Conservation (phyloP, 2,888 invertebrate species). For the Nebria salina region DNA sequence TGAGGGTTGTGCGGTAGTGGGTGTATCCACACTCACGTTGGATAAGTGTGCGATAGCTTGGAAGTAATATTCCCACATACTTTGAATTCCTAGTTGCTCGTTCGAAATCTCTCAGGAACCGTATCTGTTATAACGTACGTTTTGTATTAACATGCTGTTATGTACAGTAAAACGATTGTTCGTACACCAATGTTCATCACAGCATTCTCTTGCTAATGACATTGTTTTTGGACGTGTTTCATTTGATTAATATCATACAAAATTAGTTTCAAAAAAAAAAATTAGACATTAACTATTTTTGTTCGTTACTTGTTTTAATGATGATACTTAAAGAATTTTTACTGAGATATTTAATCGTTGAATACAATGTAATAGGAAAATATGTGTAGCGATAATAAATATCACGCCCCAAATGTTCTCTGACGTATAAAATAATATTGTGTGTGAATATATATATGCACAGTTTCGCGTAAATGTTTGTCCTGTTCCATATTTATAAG, state of each 20-base stretch:
- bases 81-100: constrained; percentile 16
- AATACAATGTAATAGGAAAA: not conserved
- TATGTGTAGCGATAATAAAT: not conserved
- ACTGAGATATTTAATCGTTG: too few relatives aligned
- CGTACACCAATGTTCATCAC: not conserved
- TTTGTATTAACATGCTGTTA: not conserved
- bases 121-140: not conserved
- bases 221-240: not conserved
- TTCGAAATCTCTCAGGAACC: constrained; percentile 2
- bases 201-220: not conserved
- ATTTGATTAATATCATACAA: not conserved
- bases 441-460: not conserved
- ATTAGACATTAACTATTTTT: too few relatives aligned
- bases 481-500: not conserved
- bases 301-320: too few relatives aligned
- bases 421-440: not conserved
- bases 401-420: too few relatives aligned
- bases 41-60: constrained; percentile 8
- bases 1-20: not conserved
- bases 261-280: not conserved
- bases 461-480: not conserved
- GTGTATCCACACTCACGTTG: not conserved
- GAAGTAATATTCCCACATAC: constrained; percentile 29
- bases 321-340: too few relatives aligned
- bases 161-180: not conserved